Percentiles rank a stretch among this genome's conserved stretches.
These are phyloP conservation scores for Aporrectodea caliginosa DNA, from an alignment of 1,140 invertebrate genomes.

Conservation along the genomic window DNA sequence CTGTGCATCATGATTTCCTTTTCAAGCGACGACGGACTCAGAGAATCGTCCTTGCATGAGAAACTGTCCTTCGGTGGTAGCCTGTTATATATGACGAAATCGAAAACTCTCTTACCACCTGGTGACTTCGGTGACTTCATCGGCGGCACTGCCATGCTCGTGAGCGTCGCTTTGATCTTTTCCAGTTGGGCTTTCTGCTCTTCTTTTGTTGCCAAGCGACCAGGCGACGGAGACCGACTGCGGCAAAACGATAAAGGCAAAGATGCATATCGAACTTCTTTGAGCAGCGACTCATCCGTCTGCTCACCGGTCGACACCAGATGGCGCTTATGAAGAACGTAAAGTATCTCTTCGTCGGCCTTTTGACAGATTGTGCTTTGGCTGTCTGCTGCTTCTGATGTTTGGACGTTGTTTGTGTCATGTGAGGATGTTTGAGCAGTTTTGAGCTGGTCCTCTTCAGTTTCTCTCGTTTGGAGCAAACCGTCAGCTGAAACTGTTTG, in stretches of 20 bases:
- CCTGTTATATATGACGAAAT: slow-evolving; percentile 52
- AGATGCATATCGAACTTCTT: not conserved
- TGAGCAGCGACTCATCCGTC: not conserved
- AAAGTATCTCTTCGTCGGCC: not conserved
- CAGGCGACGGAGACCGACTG: not conserved
- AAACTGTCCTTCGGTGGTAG: slow-evolving; percentile 56
- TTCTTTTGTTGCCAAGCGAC: not conserved
- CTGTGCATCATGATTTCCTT: slow-evolving; percentile 45
- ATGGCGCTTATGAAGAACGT: slow-evolving; percentile 17
- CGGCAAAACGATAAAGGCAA: not conserved
- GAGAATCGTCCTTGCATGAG: slow-evolving; percentile 57
- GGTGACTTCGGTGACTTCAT: not conserved
- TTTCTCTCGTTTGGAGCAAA: no score
- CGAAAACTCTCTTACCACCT: slow-evolving; percentile 37
- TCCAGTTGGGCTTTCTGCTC: not conserved
- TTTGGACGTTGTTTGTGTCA: no score
- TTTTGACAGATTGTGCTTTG: no score
- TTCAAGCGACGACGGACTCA: slow-evolving; percentile 49
- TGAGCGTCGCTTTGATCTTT: not conserved
- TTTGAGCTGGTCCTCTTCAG: no score
- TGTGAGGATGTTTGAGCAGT: no score
- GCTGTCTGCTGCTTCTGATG: no score
- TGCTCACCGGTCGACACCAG: slow-evolving; percentile 1
- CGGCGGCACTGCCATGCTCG: not conserved
- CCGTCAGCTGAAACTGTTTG: no score